Base-by-base conservation (phyloP, 2,797 vertebrate genomes). In the Gambusia yucatana region DNA sequence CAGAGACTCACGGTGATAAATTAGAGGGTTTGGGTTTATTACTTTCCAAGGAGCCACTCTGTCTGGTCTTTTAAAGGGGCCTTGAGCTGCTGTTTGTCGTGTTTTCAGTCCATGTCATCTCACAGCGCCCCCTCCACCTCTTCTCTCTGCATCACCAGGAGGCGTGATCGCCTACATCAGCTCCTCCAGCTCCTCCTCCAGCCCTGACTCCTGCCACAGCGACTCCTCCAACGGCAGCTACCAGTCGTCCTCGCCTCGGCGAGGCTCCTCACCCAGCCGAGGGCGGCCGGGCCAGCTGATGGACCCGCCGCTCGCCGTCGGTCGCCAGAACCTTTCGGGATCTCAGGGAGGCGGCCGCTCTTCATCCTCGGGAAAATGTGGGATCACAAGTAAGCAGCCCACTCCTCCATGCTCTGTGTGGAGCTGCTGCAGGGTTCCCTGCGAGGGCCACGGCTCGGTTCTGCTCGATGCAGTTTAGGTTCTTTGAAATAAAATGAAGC, bases 111-210 rank as follows among this genome's bases (percentile, higher is more conserved):
- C 43, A 55, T 39, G 7, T 39, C 28, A 41, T 46, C 69, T 47
- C 72, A 77, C 7, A 11, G 20, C 17, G 2, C 14, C 8, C 20
- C 63, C 20, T 25, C 13, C 0, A 0, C 69, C 11, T 20, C 4
- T 43, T 63, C 22, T 11, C 48, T 82, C 17, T 69, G 63, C 52
- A 55, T 47, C 93, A 92, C 81, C 88, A 99, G 98, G 98, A 91
- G 97, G 98, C 80, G 97, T 99, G 80, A 99, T 99, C 87, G 95
- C 98, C 91, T 98, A 98, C 92, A 98, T 98, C 94, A 97, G 97
- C 92, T 98, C 97, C 20, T 96, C 97, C 28, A 97, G 97, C 95
- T 98, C 96, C 1, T 89, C 96, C 87, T 98, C 97, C 77, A 98
- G 98, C 94, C 98, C 97, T 0, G 98, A 97, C 87, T 98, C 98